Evolutionary conservation across 2,888 invertebrate species (phyloP), one percentile per base, ranked within the genome.

Genomic region (Cyaniris semiargus): DNA sequence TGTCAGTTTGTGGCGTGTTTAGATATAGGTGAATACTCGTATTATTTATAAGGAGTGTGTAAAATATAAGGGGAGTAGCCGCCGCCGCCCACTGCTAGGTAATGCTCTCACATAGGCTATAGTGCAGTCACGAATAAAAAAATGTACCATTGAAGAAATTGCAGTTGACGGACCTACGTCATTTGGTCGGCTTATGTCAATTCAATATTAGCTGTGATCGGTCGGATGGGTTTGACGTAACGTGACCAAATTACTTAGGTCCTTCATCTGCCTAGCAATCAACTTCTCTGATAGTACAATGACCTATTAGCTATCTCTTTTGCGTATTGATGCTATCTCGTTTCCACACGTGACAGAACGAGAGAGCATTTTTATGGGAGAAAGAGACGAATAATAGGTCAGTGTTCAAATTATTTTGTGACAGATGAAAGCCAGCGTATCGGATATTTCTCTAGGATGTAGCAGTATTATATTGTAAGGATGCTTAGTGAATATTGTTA

Each of bases 391-490:
- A 53, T 4, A 5, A 53, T 53, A 53, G 15, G 53, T 53, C 53
- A 53, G 18, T 53, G 53, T 53, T n/a, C n/a, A n/a, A n/a, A 53
- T 44, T 44, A 44, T 18, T 53, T 53, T 5, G 53, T 53, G 53
- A 53, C 53, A 53, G 53, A 53, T 18, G 1, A 53, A 18, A 53
- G 76, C 70, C 76, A 77, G 76, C 56, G 53, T 77, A 78, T 76
- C 44, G 75, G 71, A 74, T 53, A 66, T 27, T 72, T 27, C 48
- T 74, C 53, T 74, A 74, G 74, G 87, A 83, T 84, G 88, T 88
- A 92, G 89, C 93, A 93, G 93, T 93, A 93, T 92, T 93, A 93
- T 88, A 87, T 84, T 85, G 84, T 87, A 85, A 84, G 83, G 82
- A 78, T 79, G 79, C 83, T 83, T 86, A 87, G 84, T 21, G 60